Evolutionary conservation across 1,140 invertebrate species (phyloP), one percentile per base, ranked within the genome.

Genomic region (Zaprionus nigranus): DNA sequence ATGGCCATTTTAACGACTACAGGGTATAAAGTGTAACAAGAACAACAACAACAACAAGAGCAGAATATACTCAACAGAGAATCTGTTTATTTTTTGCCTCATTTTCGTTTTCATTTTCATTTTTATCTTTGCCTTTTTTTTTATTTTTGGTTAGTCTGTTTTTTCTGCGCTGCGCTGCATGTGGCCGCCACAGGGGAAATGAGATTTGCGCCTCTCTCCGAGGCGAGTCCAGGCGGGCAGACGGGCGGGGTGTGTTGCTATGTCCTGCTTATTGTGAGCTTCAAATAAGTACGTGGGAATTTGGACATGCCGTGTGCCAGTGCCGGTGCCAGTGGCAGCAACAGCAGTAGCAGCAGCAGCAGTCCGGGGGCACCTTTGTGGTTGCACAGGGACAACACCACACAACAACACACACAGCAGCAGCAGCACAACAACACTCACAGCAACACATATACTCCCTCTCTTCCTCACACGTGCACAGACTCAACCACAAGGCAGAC

Each of bases 111-210:
- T 56, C 17, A 43, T 73, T 34, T 57, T 56, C 57, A 20, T 38
- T 12, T 38, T 56, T 57, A 15, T 40, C 3, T 58, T 67, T 34
- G 68, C 7, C 5, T n/a, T 30, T 62, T 2, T 49, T 30, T 54
- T 40, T 53, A 17, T 54, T 73, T 43, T 57, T 46, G 74, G 40
- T 46, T 17, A 46, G 40, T 46, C 40, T 46, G 40, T 46, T 46
- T 46, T 46, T 46, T 40, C 38, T 40, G 38, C 15, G 36, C 53
- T 53, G 30, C 53, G 56, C 56, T 74, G 59, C 75, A 67, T 81
- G 40, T n/a, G 40, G 81, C 68, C 71, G 63, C 84, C 85, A 77
- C 78, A 82, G 68, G 81, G 85, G 85, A 88, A 88, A 88, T 88
- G 81, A 85, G 85, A 88, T 90, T 88, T 90, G 85, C 81, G 84